A percentile compares a stretch with the other conserved stretches of the same genome.
Evolutionary conservation across 2,113 vertebrate genomes (phyloP).

Genomic region (Eulacestoma nigropectus): DNA sequence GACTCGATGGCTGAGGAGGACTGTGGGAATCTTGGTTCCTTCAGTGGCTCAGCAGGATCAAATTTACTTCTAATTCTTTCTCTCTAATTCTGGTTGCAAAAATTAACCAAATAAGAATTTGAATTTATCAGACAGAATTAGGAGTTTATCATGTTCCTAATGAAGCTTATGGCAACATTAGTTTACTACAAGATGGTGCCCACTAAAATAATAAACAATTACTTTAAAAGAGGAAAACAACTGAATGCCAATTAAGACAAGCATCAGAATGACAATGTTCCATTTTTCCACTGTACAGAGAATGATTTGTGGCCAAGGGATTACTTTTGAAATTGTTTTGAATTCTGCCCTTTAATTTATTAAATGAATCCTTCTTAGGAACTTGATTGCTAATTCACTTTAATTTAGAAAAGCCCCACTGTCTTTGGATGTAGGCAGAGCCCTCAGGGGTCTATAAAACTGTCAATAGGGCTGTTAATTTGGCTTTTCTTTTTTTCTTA

Average conservation of each 20-base stretch:
- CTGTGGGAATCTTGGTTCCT: not conserved
- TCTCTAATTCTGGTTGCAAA: not conserved
- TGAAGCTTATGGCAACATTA: not conserved
- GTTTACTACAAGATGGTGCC: not conserved
- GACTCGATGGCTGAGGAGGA: not conserved
- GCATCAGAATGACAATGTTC: constrained; percentile 8
- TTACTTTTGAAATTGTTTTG: constrained; percentile 49
- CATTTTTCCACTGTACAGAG: constrained; percentile 38
- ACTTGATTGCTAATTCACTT: constrained; percentile 52
- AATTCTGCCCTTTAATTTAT: constrained; percentile 49
- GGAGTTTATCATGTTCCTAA: not conserved
- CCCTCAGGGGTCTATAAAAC: constrained; percentile 41
- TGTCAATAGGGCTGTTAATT: constrained; percentile 45
- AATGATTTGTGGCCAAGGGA: constrained; percentile 17
- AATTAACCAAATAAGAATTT: not conserved
- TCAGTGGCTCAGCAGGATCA: not conserved
- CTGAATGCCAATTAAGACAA: constrained; percentile 21
- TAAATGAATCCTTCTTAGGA: constrained; percentile 36
- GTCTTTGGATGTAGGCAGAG: constrained; percentile 23
- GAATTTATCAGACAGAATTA: not conserved
- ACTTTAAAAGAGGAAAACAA: constrained; percentile 17
- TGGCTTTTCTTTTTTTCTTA: constrained; percentile 1
- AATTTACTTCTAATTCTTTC: not conserved
- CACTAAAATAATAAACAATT: not conserved
- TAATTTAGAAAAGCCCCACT: constrained; percentile 51